Evolutionary conservation across 2,797 vertebrate species (phyloP).

Genomic region (Bovichtus diacanthus): DNA sequence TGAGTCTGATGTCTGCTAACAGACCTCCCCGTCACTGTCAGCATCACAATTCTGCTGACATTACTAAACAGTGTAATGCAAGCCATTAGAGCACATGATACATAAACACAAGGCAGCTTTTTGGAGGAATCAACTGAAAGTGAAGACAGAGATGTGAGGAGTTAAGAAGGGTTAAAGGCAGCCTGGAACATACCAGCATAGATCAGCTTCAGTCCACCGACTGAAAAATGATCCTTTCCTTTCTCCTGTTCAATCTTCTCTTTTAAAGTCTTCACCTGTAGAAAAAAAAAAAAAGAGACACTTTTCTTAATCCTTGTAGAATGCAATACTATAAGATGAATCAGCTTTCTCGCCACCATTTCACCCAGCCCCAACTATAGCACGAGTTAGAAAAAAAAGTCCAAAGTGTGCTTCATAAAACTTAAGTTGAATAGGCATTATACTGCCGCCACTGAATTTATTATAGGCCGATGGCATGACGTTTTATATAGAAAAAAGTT

Average conservation of each 20-base stretch:
- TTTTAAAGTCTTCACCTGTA: slow-evolving; percentile 94
- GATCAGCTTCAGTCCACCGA: slow-evolving; percentile 95
- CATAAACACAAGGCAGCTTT: background rate
- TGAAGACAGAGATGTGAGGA: background rate
- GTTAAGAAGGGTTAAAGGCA: background rate
- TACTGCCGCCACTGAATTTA: too few species aligned
- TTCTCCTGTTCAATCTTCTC: slow-evolving; percentile 96
- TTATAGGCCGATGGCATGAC: background rate
- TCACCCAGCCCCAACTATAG: background rate
- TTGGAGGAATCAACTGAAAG: background rate
- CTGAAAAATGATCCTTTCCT: slow-evolving; percentile 93
- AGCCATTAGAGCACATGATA: background rate
- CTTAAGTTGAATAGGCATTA: background rate
- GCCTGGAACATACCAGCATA: slow-evolving; percentile 90
- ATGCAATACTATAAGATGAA: background rate
- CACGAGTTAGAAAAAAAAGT: slow-evolving; percentile 20
- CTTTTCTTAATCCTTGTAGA: background rate
- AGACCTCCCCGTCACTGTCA: background rate
- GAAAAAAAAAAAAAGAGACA: background rate
- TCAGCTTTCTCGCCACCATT: background rate
- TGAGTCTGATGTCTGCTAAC: background rate
- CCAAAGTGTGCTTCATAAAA: slow-evolving; percentile 42
- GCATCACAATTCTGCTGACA: background rate
- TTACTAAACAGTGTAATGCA: background rate
- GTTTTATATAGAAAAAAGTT: fast-evolving